phyloP scores from a whole-genome alignment of 2,113 vertebrate genomes.

The Pagrus major region DNA sequence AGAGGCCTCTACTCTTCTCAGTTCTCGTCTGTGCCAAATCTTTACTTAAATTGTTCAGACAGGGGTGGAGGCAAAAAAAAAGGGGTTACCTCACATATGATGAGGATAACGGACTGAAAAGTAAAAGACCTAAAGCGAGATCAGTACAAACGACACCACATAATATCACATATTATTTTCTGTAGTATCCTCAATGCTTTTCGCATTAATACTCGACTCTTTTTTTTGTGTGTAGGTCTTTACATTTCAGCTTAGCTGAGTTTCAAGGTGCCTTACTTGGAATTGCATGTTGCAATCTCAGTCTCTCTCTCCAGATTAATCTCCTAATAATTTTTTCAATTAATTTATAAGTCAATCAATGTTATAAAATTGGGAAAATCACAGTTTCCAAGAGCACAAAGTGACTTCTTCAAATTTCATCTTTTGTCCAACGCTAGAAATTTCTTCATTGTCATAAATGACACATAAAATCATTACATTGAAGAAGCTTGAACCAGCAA shows the following conservation, averaged over 20 bases:
- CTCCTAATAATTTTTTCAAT: too few relatives aligned
- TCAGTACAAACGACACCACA: neutral
- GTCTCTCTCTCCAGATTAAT: too few relatives aligned
- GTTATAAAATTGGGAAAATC: too few relatives aligned
- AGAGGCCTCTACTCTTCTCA: conserved; percentile 50
- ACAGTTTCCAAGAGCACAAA: too few relatives aligned
- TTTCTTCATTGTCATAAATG: too few relatives aligned
- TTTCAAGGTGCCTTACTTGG: neutral
- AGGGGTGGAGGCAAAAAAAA: conserved; percentile 26
- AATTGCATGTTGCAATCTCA: too few relatives aligned
- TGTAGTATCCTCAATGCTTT: neutral
- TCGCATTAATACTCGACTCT: neutral
- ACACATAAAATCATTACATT: too few relatives aligned
- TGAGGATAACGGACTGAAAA: conserved; percentile 7
- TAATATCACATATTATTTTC: neutral
- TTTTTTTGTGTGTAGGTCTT: neutral
- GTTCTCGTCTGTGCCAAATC: conserved; percentile 17
- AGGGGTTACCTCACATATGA: neutral
- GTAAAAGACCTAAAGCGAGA: conserved; percentile 21
- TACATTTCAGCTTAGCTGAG: neutral
- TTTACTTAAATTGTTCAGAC: conserved; percentile 50
- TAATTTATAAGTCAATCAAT: too few relatives aligned
- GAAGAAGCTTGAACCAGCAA: too few relatives aligned
- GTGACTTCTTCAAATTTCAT: too few relatives aligned
- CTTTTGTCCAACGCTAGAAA: too few relatives aligned